Conservation (phyloP, 92 coral and sea anemone genomes). For the Phenganax stokvisi region DNA sequence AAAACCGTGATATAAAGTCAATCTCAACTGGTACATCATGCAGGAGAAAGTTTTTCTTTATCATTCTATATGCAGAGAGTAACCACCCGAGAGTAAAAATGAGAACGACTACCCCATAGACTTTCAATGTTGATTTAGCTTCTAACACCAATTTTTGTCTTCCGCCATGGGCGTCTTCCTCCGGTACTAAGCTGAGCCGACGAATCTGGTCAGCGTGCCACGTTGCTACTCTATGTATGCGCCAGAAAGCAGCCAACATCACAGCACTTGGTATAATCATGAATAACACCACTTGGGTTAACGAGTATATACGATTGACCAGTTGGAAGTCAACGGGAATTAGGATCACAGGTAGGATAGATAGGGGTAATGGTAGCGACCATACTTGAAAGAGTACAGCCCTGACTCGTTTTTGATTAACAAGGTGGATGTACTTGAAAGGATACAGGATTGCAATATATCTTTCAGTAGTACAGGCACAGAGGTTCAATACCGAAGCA, state of each 20-base stretch:
- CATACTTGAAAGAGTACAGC: conserved; percentile 49
- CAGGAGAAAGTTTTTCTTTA: conserved; percentile 48
- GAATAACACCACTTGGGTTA: conserved; percentile 66
- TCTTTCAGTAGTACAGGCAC: conserved; percentile 63
- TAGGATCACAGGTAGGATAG: conserved; percentile 51
- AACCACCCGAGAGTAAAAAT: conserved; percentile 66
- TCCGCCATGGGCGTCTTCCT: conserved; percentile 25
- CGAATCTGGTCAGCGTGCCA: conserved; percentile 63
- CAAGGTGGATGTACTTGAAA: conserved; percentile 47
- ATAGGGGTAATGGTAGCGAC: conserved; percentile 45
- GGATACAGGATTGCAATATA: conserved; percentile 64
- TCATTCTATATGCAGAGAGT: conserved; percentile 68
- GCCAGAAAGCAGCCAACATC: conserved; percentile 66
- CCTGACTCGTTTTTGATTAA: conserved; percentile 45
- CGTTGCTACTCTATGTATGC: conserved; percentile 57
- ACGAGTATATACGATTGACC: conserved; percentile 62
- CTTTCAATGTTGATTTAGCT: conserved; percentile 68
- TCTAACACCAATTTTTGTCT: conserved; percentile 48
- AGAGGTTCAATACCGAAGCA: conserved; percentile 56
- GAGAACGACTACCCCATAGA: conserved; percentile 66
- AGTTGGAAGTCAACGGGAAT: conserved; percentile 31
- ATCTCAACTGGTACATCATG: conserved; percentile 53
- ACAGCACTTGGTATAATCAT: conserved; percentile 67
- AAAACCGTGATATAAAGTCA: conserved; percentile 57
- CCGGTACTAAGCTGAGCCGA: conserved; percentile 39